Evolutionary conservation across 2,888 invertebrate species (phyloP).

Genomic region (Polydrusus pterygomalis): DNA sequence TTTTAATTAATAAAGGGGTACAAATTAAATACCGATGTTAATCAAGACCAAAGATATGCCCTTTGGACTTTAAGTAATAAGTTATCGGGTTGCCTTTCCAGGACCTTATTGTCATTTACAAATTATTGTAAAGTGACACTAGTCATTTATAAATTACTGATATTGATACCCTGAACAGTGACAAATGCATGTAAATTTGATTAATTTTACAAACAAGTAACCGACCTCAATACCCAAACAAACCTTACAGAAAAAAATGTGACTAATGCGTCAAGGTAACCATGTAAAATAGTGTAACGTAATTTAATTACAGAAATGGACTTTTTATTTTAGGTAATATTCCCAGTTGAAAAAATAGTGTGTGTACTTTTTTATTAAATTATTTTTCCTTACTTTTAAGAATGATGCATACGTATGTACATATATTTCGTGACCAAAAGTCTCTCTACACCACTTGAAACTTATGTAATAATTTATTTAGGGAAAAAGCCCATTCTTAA

Average conservation of each 20-base stretch:
- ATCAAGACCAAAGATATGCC: constrained; percentile 20
- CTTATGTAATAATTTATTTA: constrained; percentile 49
- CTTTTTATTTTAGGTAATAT: too few species aligned
- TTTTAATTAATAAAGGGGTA: constrained; percentile 31
- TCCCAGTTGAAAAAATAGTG: too few species aligned
- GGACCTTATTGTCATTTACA: constrained; percentile 11
- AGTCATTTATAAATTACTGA: too few species aligned
- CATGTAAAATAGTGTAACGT: too few species aligned
- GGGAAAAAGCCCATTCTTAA: constrained; percentile 45
- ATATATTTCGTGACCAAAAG: constrained; percentile 43
- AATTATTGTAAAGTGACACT: constrained; percentile 23
- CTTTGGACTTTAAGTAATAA: constrained; percentile 14
- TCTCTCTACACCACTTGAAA: constrained; percentile 45
- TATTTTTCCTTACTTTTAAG: background rate
- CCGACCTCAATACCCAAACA: too few species aligned
- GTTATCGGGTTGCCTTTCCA: background rate
- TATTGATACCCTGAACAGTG: too few species aligned
- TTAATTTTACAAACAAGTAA: too few species aligned
- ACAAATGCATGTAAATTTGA: too few species aligned
- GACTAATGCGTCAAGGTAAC: background rate
- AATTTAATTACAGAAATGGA: too few species aligned
- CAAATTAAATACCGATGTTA: constrained; percentile 26
- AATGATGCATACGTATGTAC: constrained; percentile 21
- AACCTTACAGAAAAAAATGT: background rate
- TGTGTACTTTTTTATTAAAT: too few species aligned